phyloP scores from a whole-genome alignment of 2,888 invertebrate species.

The Hirtodrosophila trivittata region DNA sequence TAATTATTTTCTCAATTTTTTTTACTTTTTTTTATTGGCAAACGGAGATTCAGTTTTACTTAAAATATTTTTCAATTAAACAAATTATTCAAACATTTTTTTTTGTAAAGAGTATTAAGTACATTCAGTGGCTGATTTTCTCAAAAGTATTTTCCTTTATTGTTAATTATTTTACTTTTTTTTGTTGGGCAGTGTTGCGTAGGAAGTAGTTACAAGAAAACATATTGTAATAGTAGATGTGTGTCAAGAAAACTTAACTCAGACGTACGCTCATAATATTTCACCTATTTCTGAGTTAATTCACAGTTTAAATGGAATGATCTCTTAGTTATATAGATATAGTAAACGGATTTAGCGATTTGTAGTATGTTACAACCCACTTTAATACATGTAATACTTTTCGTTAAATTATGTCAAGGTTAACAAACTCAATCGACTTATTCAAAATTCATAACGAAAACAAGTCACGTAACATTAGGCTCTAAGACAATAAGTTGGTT shows the following conservation, averaged over 20 bases:
- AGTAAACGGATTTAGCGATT: slow-evolving; percentile 14
- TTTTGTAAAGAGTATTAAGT: slow-evolving; percentile 27
- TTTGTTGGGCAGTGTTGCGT: slow-evolving; percentile 35
- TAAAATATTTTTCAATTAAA: slow-evolving; percentile 7
- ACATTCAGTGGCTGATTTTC: slow-evolving; percentile 18
- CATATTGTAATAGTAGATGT: too few relatives aligned
- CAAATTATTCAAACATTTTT: slow-evolving; percentile 1
- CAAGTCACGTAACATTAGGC: slow-evolving; percentile 28
- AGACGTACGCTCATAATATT: too few relatives aligned
- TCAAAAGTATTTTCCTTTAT: slow-evolving; percentile 35
- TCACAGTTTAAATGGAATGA: slow-evolving; percentile 5
- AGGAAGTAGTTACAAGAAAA: neutral
- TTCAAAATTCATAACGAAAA: slow-evolving; percentile 29
- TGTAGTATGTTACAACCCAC: slow-evolving; percentile 34
- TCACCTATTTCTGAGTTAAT: slow-evolving; percentile 39
- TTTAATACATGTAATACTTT: slow-evolving; percentile 12
- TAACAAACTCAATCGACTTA: slow-evolving; percentile 36
- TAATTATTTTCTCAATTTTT: slow-evolving; percentile 5
- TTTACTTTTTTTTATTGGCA: slow-evolving; percentile 47
- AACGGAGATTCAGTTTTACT: slow-evolving; percentile 52
- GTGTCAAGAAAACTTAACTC: too few relatives aligned
- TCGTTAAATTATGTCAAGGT: neutral
- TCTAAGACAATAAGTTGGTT: slow-evolving; percentile 25
- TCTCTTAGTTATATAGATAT: slow-evolving; percentile 12
- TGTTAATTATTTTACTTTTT: slow-evolving; percentile 7